Percentiles rank a stretch among this genome's conserved stretches.
These are phyloP conservation scores for Luscinia luscinia DNA, from an alignment of 2,797 vertebrate species.

Conservation along the genomic window DNA sequence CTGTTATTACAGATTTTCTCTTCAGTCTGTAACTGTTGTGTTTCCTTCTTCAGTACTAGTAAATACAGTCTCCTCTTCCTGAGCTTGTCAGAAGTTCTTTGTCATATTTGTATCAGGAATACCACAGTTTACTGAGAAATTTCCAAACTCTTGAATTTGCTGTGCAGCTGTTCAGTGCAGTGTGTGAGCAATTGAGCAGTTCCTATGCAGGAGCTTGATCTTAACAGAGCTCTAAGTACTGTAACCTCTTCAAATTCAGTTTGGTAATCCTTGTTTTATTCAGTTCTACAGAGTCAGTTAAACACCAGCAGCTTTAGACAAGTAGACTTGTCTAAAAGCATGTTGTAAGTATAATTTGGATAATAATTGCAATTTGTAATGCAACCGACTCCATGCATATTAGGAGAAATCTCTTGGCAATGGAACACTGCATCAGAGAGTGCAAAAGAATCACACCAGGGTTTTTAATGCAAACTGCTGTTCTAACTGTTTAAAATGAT, in stretches of 20 bases:
- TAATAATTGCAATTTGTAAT: slow-evolving; percentile 48
- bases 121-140: neutral
- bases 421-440: neutral
- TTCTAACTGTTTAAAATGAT: neutral
- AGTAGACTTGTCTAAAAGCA: neutral
- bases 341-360: neutral
- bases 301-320: neutral
- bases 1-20: neutral
- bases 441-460: neutral
- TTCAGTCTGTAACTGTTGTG: neutral
- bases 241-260: neutral
- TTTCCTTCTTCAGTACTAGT: neutral
- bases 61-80: neutral
- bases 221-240: neutral
- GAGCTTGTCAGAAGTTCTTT: neutral
- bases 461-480: neutral
- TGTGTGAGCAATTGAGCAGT: neutral
- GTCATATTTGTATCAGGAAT: neutral
- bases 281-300: neutral
- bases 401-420: neutral
- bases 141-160: neutral
- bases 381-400: neutral
- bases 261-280: slow-evolving; percentile 11
- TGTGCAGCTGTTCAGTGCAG: neutral
- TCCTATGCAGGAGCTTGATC: neutral